Evolutionary conservation across 1,140 invertebrate genomes (phyloP), one percentile per base, ranked within the genome.

Genomic region (Rhopalosiphum padi): DNA sequence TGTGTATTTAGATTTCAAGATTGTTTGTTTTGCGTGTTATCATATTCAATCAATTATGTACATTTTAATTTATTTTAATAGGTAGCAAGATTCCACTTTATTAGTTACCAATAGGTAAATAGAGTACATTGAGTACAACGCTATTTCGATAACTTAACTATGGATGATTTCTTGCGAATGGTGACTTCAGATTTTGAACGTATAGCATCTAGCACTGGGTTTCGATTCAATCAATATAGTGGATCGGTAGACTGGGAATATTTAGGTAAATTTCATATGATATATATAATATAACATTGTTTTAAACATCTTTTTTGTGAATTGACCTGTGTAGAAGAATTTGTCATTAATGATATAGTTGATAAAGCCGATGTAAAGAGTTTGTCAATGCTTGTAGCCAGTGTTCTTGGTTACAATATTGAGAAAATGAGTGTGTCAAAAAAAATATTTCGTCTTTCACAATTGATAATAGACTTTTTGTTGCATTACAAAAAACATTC

Each of bases 371-470:
- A 90, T n/a, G 53, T 90, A 90, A 48, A 90, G 23, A 43, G 37
- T n/a, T n/a, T 90, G 53, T 90, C 89, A 43, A 68, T 8, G 25
- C 53, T 90, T 43, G 89, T 90, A 68, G 89, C 89, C 30, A 90
- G 53, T 90, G 89, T 90, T 68, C 89, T 90, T 35, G 68, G 55
- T 90, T 90, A 90, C 7, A 90, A 90, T 68, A n/a, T 68, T 68
- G 89, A 90, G 7, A 90, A 90, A 90, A 90, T 90, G 89, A 90
- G 53, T 68, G 89, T 30, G 15, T 90, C 89, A 21, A 90, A 90
- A 15, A 90, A 90, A 90, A 68, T 90, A 46, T 90, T 90, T 68
- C 89, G 55, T 43, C 53, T 90, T 43, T 90, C 89, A 43, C 89
- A 90, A 23, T 68, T 90, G 51, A 90, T 90, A 25, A 90, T 90